Conservation (phyloP, 2,797 vertebrate genomes). For the Hydrophis major region DNA sequence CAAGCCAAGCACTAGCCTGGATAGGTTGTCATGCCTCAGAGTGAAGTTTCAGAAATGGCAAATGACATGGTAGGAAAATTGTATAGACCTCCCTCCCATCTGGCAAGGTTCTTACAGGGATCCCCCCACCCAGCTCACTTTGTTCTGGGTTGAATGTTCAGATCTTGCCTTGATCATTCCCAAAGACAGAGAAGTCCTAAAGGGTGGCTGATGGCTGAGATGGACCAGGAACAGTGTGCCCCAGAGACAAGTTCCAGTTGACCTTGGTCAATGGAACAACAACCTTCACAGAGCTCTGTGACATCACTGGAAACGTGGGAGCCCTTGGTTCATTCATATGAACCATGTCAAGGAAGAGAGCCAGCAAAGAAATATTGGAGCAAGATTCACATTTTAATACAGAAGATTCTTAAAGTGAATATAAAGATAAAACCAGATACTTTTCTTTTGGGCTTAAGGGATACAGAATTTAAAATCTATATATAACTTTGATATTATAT, state of each 20-base stretch:
- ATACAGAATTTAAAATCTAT: not conserved
- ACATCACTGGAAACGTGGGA: conserved; percentile 5
- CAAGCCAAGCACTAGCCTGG: not conserved
- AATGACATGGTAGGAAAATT: not conserved
- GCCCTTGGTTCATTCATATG: not conserved
- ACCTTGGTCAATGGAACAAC: not conserved
- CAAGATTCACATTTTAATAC: not conserved
- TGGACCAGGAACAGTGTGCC: not conserved
- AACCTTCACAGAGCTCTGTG: not conserved
- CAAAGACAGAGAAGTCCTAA: not conserved
- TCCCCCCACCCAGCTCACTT: not conserved
- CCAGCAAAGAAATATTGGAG: not conserved
- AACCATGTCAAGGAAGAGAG: not conserved
- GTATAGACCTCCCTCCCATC: not conserved
- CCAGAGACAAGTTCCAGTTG: not conserved
- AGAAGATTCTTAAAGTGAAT: not conserved
- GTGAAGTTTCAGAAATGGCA: not conserved
- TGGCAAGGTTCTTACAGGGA: not conserved
- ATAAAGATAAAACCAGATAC: not conserved
- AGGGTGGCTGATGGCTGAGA: too few relatives aligned
- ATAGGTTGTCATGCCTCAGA: not conserved
- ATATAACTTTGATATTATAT: not conserved
- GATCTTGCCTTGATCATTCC: not conserved
- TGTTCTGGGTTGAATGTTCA: not conserved
- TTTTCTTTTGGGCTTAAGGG: not conserved